phyloP scores from a whole-genome alignment of 2,888 invertebrate genomes.

The Pandemis cinnamomeana region DNA sequence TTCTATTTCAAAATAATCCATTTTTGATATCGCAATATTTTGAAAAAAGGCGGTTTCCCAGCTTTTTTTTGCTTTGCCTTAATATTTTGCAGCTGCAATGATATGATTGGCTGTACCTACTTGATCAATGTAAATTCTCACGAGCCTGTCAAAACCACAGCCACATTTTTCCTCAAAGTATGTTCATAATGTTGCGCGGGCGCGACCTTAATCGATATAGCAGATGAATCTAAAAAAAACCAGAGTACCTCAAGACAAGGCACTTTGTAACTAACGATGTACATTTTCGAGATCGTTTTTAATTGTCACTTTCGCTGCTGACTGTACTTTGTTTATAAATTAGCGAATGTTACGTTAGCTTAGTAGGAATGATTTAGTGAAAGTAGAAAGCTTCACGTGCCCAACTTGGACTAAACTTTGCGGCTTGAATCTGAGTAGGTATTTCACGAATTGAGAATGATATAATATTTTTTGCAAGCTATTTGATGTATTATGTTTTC shows the following conservation, averaged over 20 bases:
- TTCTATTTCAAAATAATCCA: neutral
- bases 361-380: slow-evolving; percentile 1
- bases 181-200: neutral
- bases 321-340: neutral
- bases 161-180: neutral
- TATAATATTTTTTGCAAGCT: neutral
- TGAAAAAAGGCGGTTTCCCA: too few relatives aligned
- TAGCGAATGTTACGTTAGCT: neutral
- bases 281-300: neutral
- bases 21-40: too few relatives aligned
- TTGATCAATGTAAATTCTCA: neutral
- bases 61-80: too few relatives aligned
- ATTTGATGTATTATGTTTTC: neutral
- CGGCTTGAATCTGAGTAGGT: neutral
- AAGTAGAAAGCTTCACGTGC: neutral
- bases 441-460: neutral
- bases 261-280: neutral
- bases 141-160: neutral
- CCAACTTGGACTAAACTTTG: neutral
- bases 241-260: neutral
- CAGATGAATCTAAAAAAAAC: neutral
- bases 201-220: neutral
- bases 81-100: neutral
- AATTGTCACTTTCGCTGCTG: neutral
- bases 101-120: neutral